Base-by-base conservation (phyloP, 1,140 invertebrate species). In the Ericerus pela region DNA sequence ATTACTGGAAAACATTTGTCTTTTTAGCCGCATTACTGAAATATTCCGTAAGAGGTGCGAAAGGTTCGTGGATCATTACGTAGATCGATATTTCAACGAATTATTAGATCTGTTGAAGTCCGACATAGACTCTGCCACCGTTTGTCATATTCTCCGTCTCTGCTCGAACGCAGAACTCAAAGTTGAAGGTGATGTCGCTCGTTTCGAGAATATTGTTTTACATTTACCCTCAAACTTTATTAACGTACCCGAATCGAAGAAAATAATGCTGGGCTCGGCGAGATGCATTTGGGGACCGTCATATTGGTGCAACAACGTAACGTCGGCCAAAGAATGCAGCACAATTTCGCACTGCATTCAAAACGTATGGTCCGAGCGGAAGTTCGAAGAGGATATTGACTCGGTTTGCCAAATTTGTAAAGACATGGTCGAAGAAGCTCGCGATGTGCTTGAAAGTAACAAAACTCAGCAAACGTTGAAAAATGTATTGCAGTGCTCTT, bases 401-500 rank as follows among this genome's bases (percentile, higher is more conserved):
- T 78, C 74, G 62, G 79, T 93, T 47, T 92, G 89, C 68, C 71
- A 81, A 61, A 82, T 88, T 57, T 93, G 89, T 63, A 82, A 86
- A 63, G 77, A 91, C 63, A 93, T 93, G 88, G 88, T 94, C 0
- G 72, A 77, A 55, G 77, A 92, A 68, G 90, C 88, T 1, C 73
- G 88, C 31, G 86, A 91, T 69, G 85, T 90, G 64, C 72, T 94
- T 28, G 69, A 81, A 60, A 90, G 87, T 66, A 93, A 93, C 70
- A 78, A 90, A 67, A 93, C 88, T 20, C 79, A 89, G 77, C 77
- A 87, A 66, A 85, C 91, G 65, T 69, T 94, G 5, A 86, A 83
- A 63, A 74, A 82, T 71, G 90, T 94, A 1, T 88, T 94, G 64
- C 85, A 91, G 70, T 88, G 88, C 11, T 87, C 84, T 5, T 94